A percentile compares a stretch with the other conserved stretches of the same genome.
phyloP scores from a whole-genome alignment of 1,140 invertebrate species.

The Mizuhopecten yessoensis region DNA sequence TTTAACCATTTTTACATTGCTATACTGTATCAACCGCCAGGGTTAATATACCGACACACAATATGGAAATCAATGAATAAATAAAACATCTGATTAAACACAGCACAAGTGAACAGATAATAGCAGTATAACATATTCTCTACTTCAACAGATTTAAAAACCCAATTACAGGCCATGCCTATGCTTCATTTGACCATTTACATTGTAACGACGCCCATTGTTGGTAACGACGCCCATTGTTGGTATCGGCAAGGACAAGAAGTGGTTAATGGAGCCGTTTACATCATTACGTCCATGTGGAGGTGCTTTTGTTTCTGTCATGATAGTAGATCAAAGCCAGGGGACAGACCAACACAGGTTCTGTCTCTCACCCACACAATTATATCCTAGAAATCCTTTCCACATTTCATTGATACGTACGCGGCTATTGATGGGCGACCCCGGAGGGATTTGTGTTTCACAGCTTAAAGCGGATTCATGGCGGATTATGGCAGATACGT shows the following conservation, averaged over 20 bases:
- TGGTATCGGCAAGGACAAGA: background rate
- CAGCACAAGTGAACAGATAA: no score
- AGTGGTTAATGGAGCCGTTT: background rate
- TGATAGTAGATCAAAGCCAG: background rate
- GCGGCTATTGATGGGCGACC: background rate
- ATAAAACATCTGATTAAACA: no score
- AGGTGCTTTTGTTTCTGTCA: background rate
- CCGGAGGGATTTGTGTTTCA: background rate
- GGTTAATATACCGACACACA: no score
- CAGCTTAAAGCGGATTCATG: background rate
- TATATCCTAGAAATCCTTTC: background rate
- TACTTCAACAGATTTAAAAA: background rate
- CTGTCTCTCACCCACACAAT: background rate
- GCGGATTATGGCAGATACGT: no score
- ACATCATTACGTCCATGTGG: background rate
- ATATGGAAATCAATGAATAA: no score
- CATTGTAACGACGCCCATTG: background rate
- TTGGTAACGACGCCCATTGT: background rate
- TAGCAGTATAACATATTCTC: no score
- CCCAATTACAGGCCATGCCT: background rate
- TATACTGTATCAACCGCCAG: no score
- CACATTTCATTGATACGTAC: background rate
- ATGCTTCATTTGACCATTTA: background rate
- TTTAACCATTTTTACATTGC: no score
- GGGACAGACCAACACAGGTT: background rate